Evolutionary conservation across 2,888 invertebrate species (phyloP), one percentile per base, ranked within the genome.

Genomic region (Lepidonotus clava): DNA sequence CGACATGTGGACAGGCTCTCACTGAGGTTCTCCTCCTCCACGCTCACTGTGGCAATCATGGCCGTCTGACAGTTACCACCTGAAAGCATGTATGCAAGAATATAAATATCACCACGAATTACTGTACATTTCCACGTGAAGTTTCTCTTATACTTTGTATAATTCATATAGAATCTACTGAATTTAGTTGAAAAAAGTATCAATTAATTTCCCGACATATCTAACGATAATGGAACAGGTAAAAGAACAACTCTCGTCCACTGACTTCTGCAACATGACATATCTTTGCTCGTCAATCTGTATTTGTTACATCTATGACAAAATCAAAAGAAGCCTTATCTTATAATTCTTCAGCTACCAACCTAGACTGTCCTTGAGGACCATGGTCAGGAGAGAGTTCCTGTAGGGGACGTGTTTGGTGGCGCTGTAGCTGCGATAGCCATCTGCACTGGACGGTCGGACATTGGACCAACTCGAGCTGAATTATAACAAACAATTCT

Each of bases 41-140:
- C 86, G 6, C 92, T 92, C 46, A 93, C 90, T 21, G 93, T 93
- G 24, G 93, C 93, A 85, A 93, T 92, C 93, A 93, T 93, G 86
- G 92, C 91, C 40, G 93, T 93, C 89, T 92, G 91, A 89, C 93
- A 93, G 87, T 93, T 93, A 6, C 93, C 93, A 67, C 93, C 93
- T 93, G 87, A 41, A 71, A 11, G n/a, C 14, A 56, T 11, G 46
- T 11, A 46, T 11, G 18, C 46, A 46, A 46, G 8, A 11, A 46
- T 46, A 46, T 46, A 18, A 46, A 46, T 46, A 46, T 11, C 46
- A 46, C n/a, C n/a, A n/a, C 46, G 46, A n/a, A n/a, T 46, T 46
- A 18, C 18, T 46, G 46, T 46, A 46, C 18, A 8, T 46, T 11
- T 46, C 18, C 46, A 8, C 8, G 8, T 46, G 8, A 46, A 46